Base-by-base conservation (phyloP, 2,797 vertebrate genomes). In the Enteromius thamalakanensis region DNA sequence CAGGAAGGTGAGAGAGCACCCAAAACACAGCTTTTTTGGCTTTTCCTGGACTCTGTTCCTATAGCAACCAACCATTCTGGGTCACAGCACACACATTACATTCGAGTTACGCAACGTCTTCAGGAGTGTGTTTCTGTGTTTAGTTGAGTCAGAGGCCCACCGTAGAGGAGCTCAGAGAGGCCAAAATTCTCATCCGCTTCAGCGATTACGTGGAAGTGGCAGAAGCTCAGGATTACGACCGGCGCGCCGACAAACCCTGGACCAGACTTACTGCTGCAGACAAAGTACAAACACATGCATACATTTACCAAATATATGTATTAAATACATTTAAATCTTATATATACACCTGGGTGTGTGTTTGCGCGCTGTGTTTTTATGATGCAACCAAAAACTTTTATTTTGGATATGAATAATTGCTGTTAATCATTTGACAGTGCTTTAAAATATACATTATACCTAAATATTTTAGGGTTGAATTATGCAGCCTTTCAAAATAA, bases 151-250 rank as follows among this genome's bases (percentile, higher is more conserved):
- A 98, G 88, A 95, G 98, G 87, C 98, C 98, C 45, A 99, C 98
- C 0, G 98, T 99, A 10, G 97, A 98, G 92, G 98, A 99, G 88
- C 92, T 99, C 76, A 93, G 98, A 58, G 97, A 99, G 88, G 96
- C 97, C 2, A 99, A 97, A 92, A 99, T 99, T 91, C 96, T 99
- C 76, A 99, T 99, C 88, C 97, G 97, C 88, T 99, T 99, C 93
- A 99, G 97, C 0, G 98, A 99, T 93, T 99, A 99, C 0, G 98
- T 99, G 92, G 98, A 99, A 85, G 95, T 98, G 34, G 97, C 98
- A 0, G 97, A 99, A 0, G 97, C 97, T 8, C 97, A 99, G 94
- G 97, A 99, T 92, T 99, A 99, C 0, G 98, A 99, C 93, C 93
- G 98, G 85, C 95, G 98, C 83, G 98, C 98, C 0, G 98, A 99